phyloP scores from a whole-genome alignment of 1,140 invertebrate genomes.

The Listronotus bonariensis region DNA sequence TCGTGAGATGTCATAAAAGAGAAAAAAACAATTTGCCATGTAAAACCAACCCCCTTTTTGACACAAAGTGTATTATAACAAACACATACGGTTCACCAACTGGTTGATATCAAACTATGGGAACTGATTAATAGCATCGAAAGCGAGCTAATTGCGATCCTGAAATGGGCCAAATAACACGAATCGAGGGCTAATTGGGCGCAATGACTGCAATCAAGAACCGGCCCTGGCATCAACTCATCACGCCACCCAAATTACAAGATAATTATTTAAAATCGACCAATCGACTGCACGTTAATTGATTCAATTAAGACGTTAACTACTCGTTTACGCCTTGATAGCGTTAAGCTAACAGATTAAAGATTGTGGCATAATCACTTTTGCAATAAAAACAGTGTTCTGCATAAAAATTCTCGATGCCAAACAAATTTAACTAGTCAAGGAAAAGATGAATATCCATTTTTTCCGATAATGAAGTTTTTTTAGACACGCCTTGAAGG shows the following conservation, averaged over 20 bases:
- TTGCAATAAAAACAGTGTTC: too few relatives aligned
- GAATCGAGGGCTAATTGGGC: constrained; percentile 31
- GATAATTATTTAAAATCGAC: constrained; percentile 36
- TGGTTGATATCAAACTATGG: background rate
- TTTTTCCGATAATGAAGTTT: too few relatives aligned
- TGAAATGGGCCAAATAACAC: constrained; percentile 37
- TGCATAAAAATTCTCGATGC: too few relatives aligned
- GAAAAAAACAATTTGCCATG: too few relatives aligned
- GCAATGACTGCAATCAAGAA: constrained; percentile 27
- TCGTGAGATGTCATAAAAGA: too few relatives aligned
- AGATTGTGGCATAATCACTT: too few relatives aligned
- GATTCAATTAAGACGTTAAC: constrained; percentile 31
- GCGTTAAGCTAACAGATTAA: background rate
- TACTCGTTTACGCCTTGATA: constrained; percentile 11
- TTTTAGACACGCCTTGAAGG: too few relatives aligned
- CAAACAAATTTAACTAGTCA: too few relatives aligned
- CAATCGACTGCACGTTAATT: constrained; percentile 30
- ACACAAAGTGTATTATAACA: background rate
- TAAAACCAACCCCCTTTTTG: too few relatives aligned
- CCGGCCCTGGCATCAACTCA: constrained; percentile 33
- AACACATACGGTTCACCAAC: background rate
- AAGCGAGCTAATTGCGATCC: constrained; percentile 31
- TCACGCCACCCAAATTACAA: constrained; percentile 30
- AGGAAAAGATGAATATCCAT: too few relatives aligned
- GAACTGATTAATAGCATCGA: constrained; percentile 30